These are phyloP conservation scores for Ctenomys sociabilis DNA, from an alignment of 2,113 vertebrate genomes.

Conservation along the genomic window DNA sequence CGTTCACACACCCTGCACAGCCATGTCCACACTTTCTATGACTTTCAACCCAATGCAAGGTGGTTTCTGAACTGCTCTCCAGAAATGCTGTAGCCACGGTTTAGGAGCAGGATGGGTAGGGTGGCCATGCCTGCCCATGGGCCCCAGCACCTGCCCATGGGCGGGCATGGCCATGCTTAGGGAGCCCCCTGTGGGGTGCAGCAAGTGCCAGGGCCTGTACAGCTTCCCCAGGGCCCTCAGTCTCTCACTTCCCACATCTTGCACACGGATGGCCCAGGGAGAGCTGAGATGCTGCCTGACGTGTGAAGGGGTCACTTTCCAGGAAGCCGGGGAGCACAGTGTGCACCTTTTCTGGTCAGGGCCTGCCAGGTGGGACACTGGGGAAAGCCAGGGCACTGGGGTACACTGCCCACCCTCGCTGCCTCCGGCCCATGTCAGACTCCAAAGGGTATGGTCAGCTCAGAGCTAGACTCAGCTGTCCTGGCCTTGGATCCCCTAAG, in stretches of 20 bases:
- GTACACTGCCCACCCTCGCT: not conserved
- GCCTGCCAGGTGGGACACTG: not conserved
- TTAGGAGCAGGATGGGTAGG: not conserved
- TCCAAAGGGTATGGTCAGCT: not conserved
- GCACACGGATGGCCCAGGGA: not conserved
- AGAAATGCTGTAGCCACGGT: fast-evolving
- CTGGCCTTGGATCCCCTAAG: not conserved
- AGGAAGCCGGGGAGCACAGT: not conserved
- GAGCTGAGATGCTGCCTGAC: not conserved
- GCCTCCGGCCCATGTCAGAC: not conserved
- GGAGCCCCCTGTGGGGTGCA: not conserved
- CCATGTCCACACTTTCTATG: not conserved
- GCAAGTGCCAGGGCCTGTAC: fast-evolving
- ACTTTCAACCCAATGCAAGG: not conserved
- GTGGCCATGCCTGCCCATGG: not conserved
- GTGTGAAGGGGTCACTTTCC: not conserved
- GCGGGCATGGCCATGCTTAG: not conserved
- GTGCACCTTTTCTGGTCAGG: not conserved
- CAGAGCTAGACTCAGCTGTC: not conserved
- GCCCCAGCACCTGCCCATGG: too few species aligned
- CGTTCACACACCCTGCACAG: not conserved
- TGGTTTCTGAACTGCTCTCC: fast-evolving
- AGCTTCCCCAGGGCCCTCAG: fast-evolving
- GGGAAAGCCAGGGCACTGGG: fast-evolving
- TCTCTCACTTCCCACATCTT: not conserved